These are phyloP conservation scores for Drosophila vallismaia DNA, from an alignment of 2,888 invertebrate genomes.

Conservation along the genomic window DNA sequence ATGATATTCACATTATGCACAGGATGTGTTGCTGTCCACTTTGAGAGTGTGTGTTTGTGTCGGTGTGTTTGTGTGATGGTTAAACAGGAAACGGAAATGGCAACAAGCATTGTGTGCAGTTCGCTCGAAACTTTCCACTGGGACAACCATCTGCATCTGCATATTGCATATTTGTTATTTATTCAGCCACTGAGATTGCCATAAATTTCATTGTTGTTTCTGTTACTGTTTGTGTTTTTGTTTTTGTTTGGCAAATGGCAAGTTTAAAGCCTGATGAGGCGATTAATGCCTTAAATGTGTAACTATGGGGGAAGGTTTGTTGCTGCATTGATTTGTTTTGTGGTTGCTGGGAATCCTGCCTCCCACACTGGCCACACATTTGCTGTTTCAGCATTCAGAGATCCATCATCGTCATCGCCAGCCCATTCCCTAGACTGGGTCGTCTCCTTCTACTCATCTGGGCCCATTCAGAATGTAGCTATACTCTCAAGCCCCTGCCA, in stretches of 20 bases:
- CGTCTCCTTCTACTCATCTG: conserved; percentile 36
- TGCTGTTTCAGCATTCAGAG: conserved; percentile 62
- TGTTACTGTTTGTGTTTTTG: conserved; percentile 24
- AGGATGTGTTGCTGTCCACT: conserved; percentile 65
- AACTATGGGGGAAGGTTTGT: conserved; percentile 1
- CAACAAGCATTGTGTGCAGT: conserved; percentile 69
- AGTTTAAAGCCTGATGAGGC: conserved; percentile 32
- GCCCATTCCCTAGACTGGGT: conserved; percentile 29
- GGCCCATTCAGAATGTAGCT: conserved; percentile 72
- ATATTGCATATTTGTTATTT: conserved; percentile 48
- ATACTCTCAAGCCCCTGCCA: conserved; percentile 71
- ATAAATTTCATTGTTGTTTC: conserved; percentile 30
- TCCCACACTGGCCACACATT: conserved; percentile 45
- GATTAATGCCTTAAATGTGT: conserved; percentile 40
- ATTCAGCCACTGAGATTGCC: conserved; percentile 49
- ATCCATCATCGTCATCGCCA: conserved; percentile 31
- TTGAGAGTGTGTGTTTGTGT: conserved; percentile 24
- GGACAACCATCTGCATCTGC: conserved; percentile 40
- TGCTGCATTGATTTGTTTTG: conserved; percentile 15
- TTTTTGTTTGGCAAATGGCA: conserved; percentile 32
- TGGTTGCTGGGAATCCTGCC: conserved; percentile 2
- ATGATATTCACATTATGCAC: conserved; percentile 75
- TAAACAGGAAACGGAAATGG: conserved; percentile 77
- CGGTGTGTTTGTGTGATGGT: conserved; percentile 23
- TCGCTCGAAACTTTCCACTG: conserved; percentile 32